A percentile compares a stretch with the other conserved stretches of the same genome.
Conservation (phyloP, 2,113 vertebrate genomes). For the Pavo muticus region DNA sequence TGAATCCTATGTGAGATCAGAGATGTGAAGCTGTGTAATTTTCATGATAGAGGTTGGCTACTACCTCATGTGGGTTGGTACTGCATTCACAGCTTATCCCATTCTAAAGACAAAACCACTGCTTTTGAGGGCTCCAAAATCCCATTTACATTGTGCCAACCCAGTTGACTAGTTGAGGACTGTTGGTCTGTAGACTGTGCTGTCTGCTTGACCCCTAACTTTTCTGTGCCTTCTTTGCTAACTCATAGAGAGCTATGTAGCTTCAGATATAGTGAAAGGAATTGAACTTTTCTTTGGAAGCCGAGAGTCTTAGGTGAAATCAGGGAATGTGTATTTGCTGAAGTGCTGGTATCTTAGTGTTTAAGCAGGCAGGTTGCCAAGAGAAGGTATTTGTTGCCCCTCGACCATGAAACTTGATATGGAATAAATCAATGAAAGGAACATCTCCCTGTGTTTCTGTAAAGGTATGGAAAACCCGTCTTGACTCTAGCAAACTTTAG, state of each 20-base stretch:
- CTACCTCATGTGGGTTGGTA: background rate
- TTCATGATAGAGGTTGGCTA: background rate
- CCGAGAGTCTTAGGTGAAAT: background rate
- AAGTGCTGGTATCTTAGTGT: background rate
- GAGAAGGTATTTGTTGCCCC: background rate
- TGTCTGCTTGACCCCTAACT: background rate
- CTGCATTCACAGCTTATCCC: fast-evolving
- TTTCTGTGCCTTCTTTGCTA: background rate
- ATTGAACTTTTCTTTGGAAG: background rate
- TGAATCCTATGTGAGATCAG: background rate
- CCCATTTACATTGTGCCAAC: background rate
- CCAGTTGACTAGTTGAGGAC: background rate
- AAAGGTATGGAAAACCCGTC: background rate
- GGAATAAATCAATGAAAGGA: background rate
- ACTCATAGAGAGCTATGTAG: background rate
- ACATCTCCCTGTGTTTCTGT: background rate
- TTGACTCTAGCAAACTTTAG: background rate
- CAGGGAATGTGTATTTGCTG: background rate
- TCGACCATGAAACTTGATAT: background rate
- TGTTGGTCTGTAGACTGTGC: background rate
- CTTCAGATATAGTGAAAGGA: background rate
- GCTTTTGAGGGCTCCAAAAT: background rate
- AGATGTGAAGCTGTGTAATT: background rate
- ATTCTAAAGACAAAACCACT: background rate
- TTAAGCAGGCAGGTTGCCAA: background rate